Conservation (phyloP, 2,797 vertebrate species). For the Mus spretus region DNA sequence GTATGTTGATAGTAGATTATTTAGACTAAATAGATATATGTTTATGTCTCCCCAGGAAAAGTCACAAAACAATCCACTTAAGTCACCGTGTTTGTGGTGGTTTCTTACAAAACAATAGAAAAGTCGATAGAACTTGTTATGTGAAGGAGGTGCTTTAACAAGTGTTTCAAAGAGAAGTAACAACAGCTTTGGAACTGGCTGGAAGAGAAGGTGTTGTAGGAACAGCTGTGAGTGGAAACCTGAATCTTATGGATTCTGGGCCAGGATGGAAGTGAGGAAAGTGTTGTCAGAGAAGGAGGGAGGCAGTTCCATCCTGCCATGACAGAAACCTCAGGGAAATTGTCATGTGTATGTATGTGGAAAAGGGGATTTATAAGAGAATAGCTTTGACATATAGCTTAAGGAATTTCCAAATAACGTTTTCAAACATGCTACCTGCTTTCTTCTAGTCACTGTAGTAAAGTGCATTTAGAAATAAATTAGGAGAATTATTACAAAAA, state of each 20-base stretch:
- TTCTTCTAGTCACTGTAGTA: not conserved
- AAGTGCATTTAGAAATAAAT: not conserved
- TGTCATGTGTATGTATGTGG: not conserved
- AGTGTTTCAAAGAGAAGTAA: not conserved
- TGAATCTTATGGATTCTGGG: not conserved
- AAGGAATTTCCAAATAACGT: not conserved
- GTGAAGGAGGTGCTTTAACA: not conserved
- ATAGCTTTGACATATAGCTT: too few relatives aligned
- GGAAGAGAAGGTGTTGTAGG: not conserved
- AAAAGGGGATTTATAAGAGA: not conserved
- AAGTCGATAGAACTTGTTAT: not conserved
- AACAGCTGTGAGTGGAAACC: not conserved
- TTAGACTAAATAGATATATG: not conserved
- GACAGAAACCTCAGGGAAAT: not conserved
- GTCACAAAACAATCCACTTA: too few relatives aligned
- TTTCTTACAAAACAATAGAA: not conserved
- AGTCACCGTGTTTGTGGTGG: not conserved
- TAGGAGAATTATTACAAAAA: not conserved
- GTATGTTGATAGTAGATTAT: not conserved
- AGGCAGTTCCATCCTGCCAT: too few relatives aligned
- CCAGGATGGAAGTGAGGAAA: not conserved
- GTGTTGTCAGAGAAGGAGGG: not conserved
- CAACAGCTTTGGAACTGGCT: not conserved
- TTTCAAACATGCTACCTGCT: not conserved
- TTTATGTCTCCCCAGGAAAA: constrained; percentile 3